phyloP scores from a whole-genome alignment of 1,140 invertebrate genomes.

The Oscheius sp. region DNA sequence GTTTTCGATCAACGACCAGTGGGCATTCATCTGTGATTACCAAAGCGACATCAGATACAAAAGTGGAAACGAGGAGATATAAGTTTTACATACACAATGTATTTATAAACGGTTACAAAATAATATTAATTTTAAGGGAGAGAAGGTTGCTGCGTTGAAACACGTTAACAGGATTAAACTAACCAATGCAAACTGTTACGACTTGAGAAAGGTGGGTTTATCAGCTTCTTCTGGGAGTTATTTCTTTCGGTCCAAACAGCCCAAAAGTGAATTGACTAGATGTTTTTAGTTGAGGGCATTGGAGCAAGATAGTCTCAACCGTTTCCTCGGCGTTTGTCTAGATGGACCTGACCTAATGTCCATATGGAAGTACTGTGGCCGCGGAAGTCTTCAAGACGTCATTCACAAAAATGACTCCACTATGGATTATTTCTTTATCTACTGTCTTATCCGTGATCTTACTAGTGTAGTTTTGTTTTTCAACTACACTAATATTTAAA shows the following conservation, averaged over 20 bases:
- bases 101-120: neutral
- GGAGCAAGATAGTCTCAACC: conserved; percentile 28
- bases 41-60: neutral
- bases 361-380: conserved; percentile 31
- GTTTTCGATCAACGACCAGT: conserved; percentile 13
- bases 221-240: conserved; percentile 9
- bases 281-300: conserved; percentile 19
- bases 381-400: conserved; percentile 28
- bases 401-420: conserved; percentile 9
- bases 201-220: neutral
- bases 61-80: neutral
- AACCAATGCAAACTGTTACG: neutral
- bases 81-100: neutral
- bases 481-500: neutral
- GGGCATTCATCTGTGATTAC: conserved; percentile 1
- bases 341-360: conserved; percentile 24
- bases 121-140: neutral
- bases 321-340: conserved; percentile 25
- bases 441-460: neutral
- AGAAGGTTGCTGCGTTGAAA: neutral
- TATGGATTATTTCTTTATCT: conserved; percentile 14
- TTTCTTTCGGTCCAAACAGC: too few relatives aligned
- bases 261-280: too few relatives aligned
- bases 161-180: neutral
- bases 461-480: neutral